These are phyloP conservation scores for Dasypogon diadema DNA, from an alignment of 2,888 invertebrate species.

Conservation along the genomic window DNA sequence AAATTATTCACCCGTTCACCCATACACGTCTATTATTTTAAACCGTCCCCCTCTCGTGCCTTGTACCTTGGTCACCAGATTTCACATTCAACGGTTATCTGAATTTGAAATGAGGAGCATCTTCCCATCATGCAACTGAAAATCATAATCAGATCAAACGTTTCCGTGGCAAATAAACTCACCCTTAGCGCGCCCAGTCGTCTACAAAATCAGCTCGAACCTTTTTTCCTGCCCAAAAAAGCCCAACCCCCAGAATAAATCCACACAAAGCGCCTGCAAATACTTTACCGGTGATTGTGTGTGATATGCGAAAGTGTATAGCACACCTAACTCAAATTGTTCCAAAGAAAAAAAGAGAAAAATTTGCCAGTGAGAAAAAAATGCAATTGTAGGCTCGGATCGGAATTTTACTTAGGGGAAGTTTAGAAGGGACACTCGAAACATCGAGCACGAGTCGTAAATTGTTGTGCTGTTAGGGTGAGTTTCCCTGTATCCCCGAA, in stretches of 20 bases:
- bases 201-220: background rate
- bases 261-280: background rate
- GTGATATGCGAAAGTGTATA: constrained; percentile 6
- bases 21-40: too few species aligned
- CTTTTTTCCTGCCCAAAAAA: background rate
- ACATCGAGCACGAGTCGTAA: constrained; percentile 5
- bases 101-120: constrained; percentile 1
- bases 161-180: constrained; percentile 16
- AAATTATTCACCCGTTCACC: too few species aligned
- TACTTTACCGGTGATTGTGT: background rate
- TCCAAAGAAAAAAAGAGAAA: background rate
- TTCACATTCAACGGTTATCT: background rate
- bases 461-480: constrained; percentile 1
- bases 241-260: background rate
- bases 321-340: constrained; percentile 13
- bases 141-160: constrained; percentile 7
- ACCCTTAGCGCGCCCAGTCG: background rate
- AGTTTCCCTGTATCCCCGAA: background rate
- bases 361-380: constrained; percentile 3
- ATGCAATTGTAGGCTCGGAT: background rate
- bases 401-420: background rate
- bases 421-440: constrained; percentile 7
- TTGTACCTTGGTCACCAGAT: too few species aligned
- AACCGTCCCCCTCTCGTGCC: too few species aligned
- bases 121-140: background rate